Conservation (phyloP, 2,113 vertebrate species). For the Cebus imitator region DNA sequence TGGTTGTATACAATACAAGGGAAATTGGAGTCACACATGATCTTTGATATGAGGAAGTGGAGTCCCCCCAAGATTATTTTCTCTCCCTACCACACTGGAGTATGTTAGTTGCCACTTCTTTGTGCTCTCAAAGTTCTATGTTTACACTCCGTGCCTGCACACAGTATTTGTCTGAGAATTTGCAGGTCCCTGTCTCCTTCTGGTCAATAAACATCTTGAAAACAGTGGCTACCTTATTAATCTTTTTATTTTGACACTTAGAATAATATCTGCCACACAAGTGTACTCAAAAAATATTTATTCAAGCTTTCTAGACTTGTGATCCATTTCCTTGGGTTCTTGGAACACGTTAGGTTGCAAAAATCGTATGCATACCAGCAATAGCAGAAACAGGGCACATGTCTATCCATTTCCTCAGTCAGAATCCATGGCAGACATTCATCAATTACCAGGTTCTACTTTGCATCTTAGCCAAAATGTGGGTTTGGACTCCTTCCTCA, state of each 20-base stretch:
- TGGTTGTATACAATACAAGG: neutral
- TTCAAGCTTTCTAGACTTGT: neutral
- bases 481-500: neutral
- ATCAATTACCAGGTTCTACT: neutral
- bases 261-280: neutral
- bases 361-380: neutral
- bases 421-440: neutral
- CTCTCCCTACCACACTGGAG: neutral
- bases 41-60: neutral
- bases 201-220: neutral
- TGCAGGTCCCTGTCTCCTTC: neutral
- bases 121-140: neutral
- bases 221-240: neutral
- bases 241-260: neutral
- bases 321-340: neutral
- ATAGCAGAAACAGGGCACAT: rapidly evolving
- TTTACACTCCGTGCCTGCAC: neutral
- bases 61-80: neutral
- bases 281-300: neutral
- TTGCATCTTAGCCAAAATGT: neutral
- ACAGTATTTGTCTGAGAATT: neutral
- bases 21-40: neutral
- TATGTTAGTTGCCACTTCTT: neutral
- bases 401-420: neutral
- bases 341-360: neutral